These are phyloP conservation scores for Liparis tanakae DNA, from an alignment of 2,797 vertebrate species.

Conservation along the genomic window DNA sequence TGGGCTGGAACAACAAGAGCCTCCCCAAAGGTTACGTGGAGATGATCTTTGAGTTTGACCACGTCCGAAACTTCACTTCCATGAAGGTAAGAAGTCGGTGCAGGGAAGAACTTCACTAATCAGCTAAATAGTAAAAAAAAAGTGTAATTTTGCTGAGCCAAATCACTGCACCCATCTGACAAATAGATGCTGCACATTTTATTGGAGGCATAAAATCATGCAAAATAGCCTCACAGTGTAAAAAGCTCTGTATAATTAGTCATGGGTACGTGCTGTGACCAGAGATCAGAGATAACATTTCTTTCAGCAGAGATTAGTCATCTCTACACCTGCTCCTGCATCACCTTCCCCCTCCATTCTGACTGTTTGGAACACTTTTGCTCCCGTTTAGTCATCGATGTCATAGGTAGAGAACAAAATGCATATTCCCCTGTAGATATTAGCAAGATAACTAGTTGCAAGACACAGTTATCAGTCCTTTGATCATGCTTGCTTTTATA, in stretches of 20 bases:
- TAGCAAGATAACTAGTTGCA: not conserved
- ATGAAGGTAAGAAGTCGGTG: slow-evolving; percentile 88
- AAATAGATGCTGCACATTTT: slow-evolving; percentile 21
- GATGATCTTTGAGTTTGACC: slow-evolving; percentile 95
- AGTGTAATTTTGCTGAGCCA: slow-evolving; percentile 27
- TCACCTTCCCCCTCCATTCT: not conserved
- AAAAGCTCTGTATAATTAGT: slow-evolving; percentile 41
- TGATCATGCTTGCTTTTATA: not conserved
- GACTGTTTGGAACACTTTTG: not conserved
- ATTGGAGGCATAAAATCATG: slow-evolving; percentile 17
- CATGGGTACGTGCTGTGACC: slow-evolving; percentile 1
- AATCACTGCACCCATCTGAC: slow-evolving; percentile 4
- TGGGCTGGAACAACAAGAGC: slow-evolving; percentile 95
- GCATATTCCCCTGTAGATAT: not conserved
- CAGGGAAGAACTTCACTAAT: not conserved
- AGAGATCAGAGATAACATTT: slow-evolving; percentile 14
- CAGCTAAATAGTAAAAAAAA: not conserved
- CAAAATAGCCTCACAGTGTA: slow-evolving; percentile 10
- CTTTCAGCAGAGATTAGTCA: slow-evolving; percentile 34
- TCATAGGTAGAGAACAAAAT: not conserved
- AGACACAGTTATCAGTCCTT: not conserved
- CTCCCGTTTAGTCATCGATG: not conserved
- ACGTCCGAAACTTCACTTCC: slow-evolving; percentile 92
- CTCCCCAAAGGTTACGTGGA: slow-evolving; percentile 88
- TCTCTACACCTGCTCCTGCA: slow-evolving; percentile 18